Base-by-base conservation (phyloP, 2,113 vertebrate genomes). In the Strigops habroptila region DNA sequence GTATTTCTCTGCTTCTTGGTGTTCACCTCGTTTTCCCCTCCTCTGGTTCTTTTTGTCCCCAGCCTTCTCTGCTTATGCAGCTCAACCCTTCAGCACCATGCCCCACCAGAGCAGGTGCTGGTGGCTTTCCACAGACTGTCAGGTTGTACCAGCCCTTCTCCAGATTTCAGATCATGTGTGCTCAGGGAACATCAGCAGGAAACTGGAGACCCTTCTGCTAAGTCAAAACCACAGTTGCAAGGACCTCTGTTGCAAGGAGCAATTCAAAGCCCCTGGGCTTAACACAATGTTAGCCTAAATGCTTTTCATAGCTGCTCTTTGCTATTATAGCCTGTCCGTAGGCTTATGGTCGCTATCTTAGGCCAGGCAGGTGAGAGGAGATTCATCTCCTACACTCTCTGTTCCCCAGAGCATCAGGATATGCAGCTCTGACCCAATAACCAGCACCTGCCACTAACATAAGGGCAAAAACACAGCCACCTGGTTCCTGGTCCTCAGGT, bases 21-120 rank as follows among this genome's bases (percentile, higher is more conserved):
- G 71, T 86, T 71, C 70, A 24, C 23, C 18, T 81, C 7, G 9
- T 65, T 23, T 55, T 16, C 46, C 27, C 16, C 27, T 44, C 4
- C 31, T 43, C 43, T 27, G 33, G 7, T 52, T 79, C 71, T 30
- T 63, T 35, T 52, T 60, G 6, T 59, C n/a, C 0, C 0, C 0
- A 1, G 7, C 48, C 78, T 70, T 77, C 44, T 43, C 24, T 37
- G 14, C 12, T 30, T 44, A 6, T 24, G 27, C 49, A 62, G 14
- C 9, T 80, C 17, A 14, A 1, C 21, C 4, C 12, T 41, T 65
- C 18, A 39, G 39, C 27, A 27, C 17, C 53, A 9, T 30, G 19
- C 15, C 0, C 0, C 10, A 89, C 9, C 19, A 16, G 1, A 39
- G 27, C 1, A 3, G 37, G 49, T 1, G 5, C 43, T 59, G 37